Percentiles rank a stretch among this genome's conserved stretches.
phyloP scores from a whole-genome alignment of 2,888 invertebrate genomes.

The Venusia cambrica region DNA sequence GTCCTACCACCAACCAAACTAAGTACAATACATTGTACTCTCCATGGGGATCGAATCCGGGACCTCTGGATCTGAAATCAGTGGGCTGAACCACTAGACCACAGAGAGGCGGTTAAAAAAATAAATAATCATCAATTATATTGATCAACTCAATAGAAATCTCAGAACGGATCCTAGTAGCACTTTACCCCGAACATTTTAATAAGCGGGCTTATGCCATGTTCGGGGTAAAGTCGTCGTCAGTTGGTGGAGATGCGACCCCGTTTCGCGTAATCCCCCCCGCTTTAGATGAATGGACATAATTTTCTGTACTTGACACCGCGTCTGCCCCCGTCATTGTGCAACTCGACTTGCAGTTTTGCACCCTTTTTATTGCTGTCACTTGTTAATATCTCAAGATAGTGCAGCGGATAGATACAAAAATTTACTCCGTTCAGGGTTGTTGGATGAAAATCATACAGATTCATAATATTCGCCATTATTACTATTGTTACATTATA shows the following conservation, averaged over 20 bases:
- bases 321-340: constrained; percentile 67
- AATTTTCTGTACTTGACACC: constrained; percentile 79
- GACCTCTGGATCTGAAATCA: too few species aligned
- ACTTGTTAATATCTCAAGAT: constrained; percentile 43
- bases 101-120: too few species aligned
- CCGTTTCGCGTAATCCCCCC: constrained; percentile 72
- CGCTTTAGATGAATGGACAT: constrained; percentile 73
- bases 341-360: constrained; percentile 56
- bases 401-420: constrained; percentile 4
- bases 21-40: too few species aligned
- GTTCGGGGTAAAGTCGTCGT: constrained; percentile 55
- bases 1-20: too few species aligned
- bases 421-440: too few species aligned
- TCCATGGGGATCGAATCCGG: too few species aligned
- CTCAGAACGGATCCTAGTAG: constrained; percentile 17
- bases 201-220: constrained; percentile 49
- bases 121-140: too few species aligned
- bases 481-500: too few species aligned
- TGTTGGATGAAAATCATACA: too few species aligned
- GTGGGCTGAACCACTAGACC: too few species aligned
- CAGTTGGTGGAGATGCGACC: constrained; percentile 65
- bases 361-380: constrained; percentile 65
- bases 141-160: constrained; percentile 1
- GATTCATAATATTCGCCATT: too few species aligned
- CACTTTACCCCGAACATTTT: constrained; percentile 47